Percentiles rank a stretch among this genome's conserved stretches.
Evolutionary conservation across 1,140 invertebrate species (phyloP).

Genomic region (Batillaria attramentaria): DNA sequence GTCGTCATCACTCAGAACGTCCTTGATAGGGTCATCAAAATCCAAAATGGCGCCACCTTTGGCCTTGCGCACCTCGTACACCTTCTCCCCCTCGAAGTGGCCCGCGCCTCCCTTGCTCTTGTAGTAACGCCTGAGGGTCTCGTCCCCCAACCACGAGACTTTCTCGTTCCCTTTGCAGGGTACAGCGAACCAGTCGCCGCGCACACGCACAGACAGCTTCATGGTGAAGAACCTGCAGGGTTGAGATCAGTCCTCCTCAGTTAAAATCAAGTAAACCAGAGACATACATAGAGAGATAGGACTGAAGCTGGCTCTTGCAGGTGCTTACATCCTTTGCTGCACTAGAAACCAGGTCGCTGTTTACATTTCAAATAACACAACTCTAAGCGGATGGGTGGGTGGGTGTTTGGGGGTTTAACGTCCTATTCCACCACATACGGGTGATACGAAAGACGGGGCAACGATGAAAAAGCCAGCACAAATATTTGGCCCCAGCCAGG

Average conservation of each 20-base stretch:
- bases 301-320: not conserved
- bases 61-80: constrained; percentile 77
- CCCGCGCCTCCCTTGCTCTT: constrained; percentile 58
- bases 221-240: no score
- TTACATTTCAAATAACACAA: no score
- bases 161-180: constrained; percentile 75
- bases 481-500: no score
- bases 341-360: no score
- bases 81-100: constrained; percentile 64
- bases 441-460: no score
- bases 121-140: constrained; percentile 75
- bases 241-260: not conserved
- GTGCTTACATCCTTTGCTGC: no score
- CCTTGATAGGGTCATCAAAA: constrained; percentile 75
- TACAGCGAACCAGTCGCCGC: constrained; percentile 79
- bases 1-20: constrained; percentile 79
- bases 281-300: not conserved
- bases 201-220: constrained; percentile 78
- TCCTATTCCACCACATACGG: no score
- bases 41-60: constrained; percentile 78
- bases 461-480: no score
- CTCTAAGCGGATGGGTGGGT: no score
- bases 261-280: not conserved
- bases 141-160: constrained; percentile 76
- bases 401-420: no score